Evolutionary conservation across 2,797 vertebrate genomes (phyloP).

Genomic region (Falco biarmicus): DNA sequence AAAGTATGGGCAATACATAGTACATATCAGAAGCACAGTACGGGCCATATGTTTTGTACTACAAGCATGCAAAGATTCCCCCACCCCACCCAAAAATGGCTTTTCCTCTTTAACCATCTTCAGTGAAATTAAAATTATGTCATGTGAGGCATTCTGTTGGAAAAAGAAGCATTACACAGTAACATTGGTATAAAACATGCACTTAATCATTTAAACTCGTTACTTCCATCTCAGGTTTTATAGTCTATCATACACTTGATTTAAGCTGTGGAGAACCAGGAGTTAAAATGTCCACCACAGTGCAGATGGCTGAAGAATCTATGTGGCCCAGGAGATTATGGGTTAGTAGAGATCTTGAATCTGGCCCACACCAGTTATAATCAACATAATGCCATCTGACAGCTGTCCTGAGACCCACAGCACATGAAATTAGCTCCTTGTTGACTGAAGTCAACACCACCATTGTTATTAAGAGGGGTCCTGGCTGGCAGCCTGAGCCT

Average conservation of each 20-base stretch:
- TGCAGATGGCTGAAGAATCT: not conserved
- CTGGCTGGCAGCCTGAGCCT: constrained; percentile 30
- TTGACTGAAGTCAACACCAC: constrained; percentile 6
- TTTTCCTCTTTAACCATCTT: constrained; percentile 1
- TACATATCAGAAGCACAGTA: not conserved
- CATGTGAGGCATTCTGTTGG: constrained; percentile 24
- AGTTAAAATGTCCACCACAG: constrained; percentile 45
- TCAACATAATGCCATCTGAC: constrained; percentile 54
- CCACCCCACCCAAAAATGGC: constrained; percentile 23
- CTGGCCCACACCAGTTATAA: constrained; percentile 27
- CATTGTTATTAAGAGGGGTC: not conserved
- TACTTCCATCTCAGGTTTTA: constrained; percentile 31
- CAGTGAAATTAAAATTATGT: constrained; percentile 28
- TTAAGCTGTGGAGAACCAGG: constrained; percentile 2
- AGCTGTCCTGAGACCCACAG: constrained; percentile 19
- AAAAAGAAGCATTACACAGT: constrained; percentile 39
- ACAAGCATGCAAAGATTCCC: constrained; percentile 33
- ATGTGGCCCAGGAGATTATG: not conserved
- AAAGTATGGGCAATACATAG: not conserved
- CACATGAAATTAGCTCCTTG: constrained; percentile 24
- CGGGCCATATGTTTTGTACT: not conserved
- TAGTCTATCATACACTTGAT: not conserved
- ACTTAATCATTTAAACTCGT: constrained; percentile 45
- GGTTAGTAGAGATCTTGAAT: not conserved
- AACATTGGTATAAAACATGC: constrained; percentile 55